phyloP scores from a whole-genome alignment of 2,113 vertebrate species.

The Penelope pileata region DNA sequence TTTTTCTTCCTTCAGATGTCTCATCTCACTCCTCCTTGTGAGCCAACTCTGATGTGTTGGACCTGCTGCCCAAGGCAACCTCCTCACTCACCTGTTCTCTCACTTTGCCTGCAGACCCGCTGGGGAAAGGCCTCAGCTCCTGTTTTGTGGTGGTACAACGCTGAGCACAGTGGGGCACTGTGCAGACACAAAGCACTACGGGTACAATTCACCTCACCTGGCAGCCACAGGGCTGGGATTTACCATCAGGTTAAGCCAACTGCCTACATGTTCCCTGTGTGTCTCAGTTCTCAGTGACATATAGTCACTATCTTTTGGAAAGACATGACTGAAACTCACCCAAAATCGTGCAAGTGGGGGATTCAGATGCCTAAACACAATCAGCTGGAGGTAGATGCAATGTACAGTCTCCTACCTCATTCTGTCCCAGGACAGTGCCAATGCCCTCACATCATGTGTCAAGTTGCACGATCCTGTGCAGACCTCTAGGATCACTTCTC shows the following conservation, averaged over 20 bases:
- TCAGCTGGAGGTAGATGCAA: background rate
- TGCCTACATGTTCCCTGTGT: accelerated
- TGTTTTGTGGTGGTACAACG: background rate
- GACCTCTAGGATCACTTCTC: background rate
- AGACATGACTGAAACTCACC: background rate
- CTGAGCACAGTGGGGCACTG: background rate
- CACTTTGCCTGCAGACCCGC: background rate
- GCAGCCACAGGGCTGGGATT: background rate
- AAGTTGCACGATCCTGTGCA: background rate
- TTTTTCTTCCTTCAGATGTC: background rate
- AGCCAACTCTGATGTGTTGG: background rate
- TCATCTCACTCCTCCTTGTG: background rate
- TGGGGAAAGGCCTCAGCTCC: background rate
- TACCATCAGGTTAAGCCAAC: background rate
- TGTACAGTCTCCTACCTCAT: background rate
- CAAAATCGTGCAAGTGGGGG: background rate
- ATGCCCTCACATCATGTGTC: background rate
- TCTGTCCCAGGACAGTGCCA: background rate
- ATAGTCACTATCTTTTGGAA: background rate
- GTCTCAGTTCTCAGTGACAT: background rate
- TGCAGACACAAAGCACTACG: accelerated
- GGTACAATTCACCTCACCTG: background rate
- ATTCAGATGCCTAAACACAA: background rate
- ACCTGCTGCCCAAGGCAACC: background rate
- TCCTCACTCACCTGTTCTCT: background rate